Base-by-base conservation (phyloP, 2,113 vertebrate species). In the Melanerpes aurifrons region DNA sequence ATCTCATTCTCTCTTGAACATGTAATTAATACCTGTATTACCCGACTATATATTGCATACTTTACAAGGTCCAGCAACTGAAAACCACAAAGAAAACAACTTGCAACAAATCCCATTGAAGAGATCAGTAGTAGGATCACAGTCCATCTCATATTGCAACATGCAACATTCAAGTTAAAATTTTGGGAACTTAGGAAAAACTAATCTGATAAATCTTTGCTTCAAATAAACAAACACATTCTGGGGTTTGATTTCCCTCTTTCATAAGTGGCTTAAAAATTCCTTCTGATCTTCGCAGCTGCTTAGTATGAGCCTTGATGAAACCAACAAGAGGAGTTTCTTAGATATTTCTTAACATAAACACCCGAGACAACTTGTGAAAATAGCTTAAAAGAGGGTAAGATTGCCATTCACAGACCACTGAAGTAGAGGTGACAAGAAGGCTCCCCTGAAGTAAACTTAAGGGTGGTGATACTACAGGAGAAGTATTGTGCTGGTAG, bases 141-240 rank as follows among this genome's bases (percentile, higher is more conserved):
- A 83, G 70, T 48, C 15, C n/a, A 89, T 31, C 8, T 57, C 21
- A 40, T 62, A 92, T 13, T 45, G 4, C 20, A 58, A 31, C 76
- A 73, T 6, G 4, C 17, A 64, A 24, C 13, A 10, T 1, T 63
- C 29, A 20, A 76, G 17, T 56, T 6, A 69, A 35, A 84, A 66
- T 32, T 31, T 56, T 70, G 7, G 10, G 13, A 45, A 31, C 53
- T 28, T 56, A 45, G 21, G 8, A 71, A 84, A 48, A 73, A 0
- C 1, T n/a, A 67, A 89, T 26, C 47, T 50, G 20, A 86, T 74
- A 6, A 77, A 78, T 32, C 5, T 66, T 20, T 73, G 13, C 40
- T 80, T 59, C 21, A 67, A 71, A 50, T 8, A 45, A 53, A 54
- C 0, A 0, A 25, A 2, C 25, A 77, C 1, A 0, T 74, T 62